phyloP scores from a whole-genome alignment of 2,113 vertebrate species.

The Alouatta palliata region DNA sequence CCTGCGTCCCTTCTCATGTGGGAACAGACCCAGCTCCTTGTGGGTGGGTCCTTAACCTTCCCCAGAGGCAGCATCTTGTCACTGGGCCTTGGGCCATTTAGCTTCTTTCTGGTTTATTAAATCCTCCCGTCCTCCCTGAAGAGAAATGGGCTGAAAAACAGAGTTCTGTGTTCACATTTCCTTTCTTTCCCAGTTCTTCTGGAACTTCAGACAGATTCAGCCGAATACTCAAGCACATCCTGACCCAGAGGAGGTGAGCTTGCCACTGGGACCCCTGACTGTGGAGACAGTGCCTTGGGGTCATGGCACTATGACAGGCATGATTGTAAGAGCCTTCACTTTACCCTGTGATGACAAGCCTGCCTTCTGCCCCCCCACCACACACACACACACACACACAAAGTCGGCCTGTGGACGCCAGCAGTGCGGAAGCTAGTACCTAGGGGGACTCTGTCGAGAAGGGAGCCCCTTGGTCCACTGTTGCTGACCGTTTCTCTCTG shows the following conservation, averaged over 20 bases:
- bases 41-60: background rate
- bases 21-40: background rate
- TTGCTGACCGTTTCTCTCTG: background rate
- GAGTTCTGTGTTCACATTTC: background rate
- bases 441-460: background rate
- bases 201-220: slow-evolving; percentile 90
- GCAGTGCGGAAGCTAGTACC: background rate
- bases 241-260: slow-evolving; percentile 92
- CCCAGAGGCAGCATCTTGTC: background rate
- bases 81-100: background rate
- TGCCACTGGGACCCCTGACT: rapidly evolving
- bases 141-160: background rate
- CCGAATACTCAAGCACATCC: slow-evolving; percentile 92
- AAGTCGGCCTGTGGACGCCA: background rate
- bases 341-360: background rate
- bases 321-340: background rate
- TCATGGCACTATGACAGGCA: rapidly evolving
- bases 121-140: background rate
- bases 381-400: background rate
- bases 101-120: background rate
- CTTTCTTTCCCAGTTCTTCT: slow-evolving; percentile 77
- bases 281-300: rapidly evolving
- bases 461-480: rapidly evolving
- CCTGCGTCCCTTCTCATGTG: background rate
- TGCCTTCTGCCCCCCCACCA: background rate